A percentile compares a stretch with the other conserved stretches of the same genome.
Evolutionary conservation across 2,888 invertebrate species (phyloP).

Genomic region (Linnaemya tessellans): DNA sequence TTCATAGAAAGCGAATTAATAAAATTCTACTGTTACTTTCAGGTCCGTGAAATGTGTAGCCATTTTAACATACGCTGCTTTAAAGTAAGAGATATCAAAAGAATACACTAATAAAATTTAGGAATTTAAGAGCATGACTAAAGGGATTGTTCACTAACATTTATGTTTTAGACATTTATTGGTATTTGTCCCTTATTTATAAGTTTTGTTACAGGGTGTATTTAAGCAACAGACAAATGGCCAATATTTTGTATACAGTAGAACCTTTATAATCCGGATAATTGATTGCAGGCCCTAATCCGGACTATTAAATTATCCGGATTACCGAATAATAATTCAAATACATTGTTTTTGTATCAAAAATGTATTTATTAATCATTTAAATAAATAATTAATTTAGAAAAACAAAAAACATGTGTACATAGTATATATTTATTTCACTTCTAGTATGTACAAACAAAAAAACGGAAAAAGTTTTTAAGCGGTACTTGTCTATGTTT

Average conservation of each 20-base stretch:
- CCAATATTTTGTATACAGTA: constrained; percentile 22
- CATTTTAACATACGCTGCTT: constrained; percentile 97
- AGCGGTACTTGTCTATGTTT: too few relatives aligned
- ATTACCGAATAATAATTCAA: too few relatives aligned
- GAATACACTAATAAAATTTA: constrained; percentile 15
- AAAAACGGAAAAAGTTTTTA: too few relatives aligned
- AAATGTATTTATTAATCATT: too few relatives aligned
- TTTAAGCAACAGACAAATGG: neutral
- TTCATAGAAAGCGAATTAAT: neutral
- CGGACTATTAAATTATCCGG: too few relatives aligned
- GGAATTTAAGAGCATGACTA: constrained; percentile 59
- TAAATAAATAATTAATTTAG: too few relatives aligned
- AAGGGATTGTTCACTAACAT: constrained; percentile 33
- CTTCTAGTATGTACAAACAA: too few relatives aligned
- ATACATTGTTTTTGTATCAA: too few relatives aligned
- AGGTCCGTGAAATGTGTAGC: constrained; percentile 97
- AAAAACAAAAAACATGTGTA: too few relatives aligned
- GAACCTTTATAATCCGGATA: too few relatives aligned
- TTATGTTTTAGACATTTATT: constrained; percentile 9
- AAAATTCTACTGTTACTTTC: neutral
- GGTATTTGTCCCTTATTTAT: constrained; percentile 14
- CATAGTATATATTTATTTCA: too few relatives aligned
- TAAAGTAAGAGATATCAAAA: constrained; percentile 82
- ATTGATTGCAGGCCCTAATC: too few relatives aligned
- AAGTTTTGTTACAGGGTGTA: constrained; percentile 21